Base-by-base conservation (phyloP, 2,888 invertebrate species). In the Asteroscopus sphinx region DNA sequence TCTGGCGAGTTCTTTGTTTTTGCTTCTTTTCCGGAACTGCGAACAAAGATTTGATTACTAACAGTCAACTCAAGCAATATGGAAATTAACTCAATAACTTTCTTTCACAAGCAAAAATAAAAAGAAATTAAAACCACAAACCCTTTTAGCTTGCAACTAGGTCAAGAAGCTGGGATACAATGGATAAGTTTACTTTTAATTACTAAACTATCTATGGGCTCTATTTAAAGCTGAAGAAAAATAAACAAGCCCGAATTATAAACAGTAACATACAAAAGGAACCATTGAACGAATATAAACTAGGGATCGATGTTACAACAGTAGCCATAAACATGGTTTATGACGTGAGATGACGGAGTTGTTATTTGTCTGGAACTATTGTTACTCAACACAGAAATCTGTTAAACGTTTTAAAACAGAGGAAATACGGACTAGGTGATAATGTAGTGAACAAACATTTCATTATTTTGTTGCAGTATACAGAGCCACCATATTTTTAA, bases 281-380 rank as follows among this genome's bases (percentile, higher is more conserved):
- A 57, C 44, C 8, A 44, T 41, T 37, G 36, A 26, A 54, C 37
- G 53, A 44, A 48, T 55, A 63, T 57, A 68, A 72, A 60, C 36
- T 59, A 42, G 35, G 26, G 60, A 64, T 61, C 53, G 61, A 59
- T 52, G 55, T 47, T 74, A 68, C 77, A 78, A 68, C 77, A 78
- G 73, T 73, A 82, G 77, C 79, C 70, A 65, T 85, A 89, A 88
- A 85, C 80, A 70, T 53, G 66, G 73, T 89, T 89, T 88, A 89
- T 87, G 85, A 82, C 71, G 79, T 80, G 81, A 78, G 72, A 84
- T 83, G 83, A 83, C 77, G 80, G 73, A 80, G 77, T 81, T 69
- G 80, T 80, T 82, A 80, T 83, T 83, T 71, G 53, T 76, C 71
- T 66, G 64, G 54, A 51, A 72, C 70, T 72, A 69, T 73, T 69